Percentiles rank a stretch among this genome's conserved stretches.
Conservation (phyloP, 2,888 invertebrate genomes). For the Drosophila lutescens region DNA sequence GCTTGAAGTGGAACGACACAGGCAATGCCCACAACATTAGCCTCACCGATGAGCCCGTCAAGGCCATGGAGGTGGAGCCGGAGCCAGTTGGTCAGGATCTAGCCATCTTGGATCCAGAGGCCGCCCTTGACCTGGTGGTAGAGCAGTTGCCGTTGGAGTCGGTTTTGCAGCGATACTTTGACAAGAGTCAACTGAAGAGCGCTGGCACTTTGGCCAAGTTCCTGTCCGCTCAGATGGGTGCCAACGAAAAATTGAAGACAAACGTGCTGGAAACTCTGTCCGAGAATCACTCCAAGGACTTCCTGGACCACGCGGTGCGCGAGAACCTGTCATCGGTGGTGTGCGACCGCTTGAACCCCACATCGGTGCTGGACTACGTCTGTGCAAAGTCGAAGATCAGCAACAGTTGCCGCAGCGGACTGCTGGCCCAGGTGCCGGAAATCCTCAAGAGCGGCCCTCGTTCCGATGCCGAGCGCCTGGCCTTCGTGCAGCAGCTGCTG, state of each 20-base stretch:
- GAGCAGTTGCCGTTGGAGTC: constrained; percentile 72
- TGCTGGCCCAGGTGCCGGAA: constrained; percentile 77
- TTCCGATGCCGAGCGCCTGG: constrained; percentile 69
- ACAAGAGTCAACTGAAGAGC: constrained; percentile 62
- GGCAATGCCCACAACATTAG: constrained; percentile 10
- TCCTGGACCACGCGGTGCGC: constrained; percentile 83
- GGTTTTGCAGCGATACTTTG: constrained; percentile 78
- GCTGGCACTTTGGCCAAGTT: constrained; percentile 72
- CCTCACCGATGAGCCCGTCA: constrained; percentile 4
- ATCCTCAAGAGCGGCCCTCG: constrained; percentile 74
- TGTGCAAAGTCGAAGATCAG: constrained; percentile 83
- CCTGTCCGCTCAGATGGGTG: constrained; percentile 79
- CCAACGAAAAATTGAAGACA: constrained; percentile 77
- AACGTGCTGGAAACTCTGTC: constrained; percentile 82
- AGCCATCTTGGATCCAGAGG: constrained; percentile 54
- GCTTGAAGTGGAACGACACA: constrained; percentile 76
- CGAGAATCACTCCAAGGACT: constrained; percentile 83
- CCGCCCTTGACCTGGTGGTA: constrained; percentile 70
- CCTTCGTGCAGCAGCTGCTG: constrained; percentile 72
- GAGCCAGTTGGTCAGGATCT: constrained; percentile 39
- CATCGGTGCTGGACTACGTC: constrained; percentile 82
- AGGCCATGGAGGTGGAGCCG: constrained; percentile 11
- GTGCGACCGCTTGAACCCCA: constrained; percentile 83
- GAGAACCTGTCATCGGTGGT: constrained; percentile 83
- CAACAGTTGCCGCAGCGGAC: constrained; percentile 72